Evolutionary conservation across 2,888 invertebrate genomes (phyloP).

Genomic region (Drosophila trichaetosa): DNA sequence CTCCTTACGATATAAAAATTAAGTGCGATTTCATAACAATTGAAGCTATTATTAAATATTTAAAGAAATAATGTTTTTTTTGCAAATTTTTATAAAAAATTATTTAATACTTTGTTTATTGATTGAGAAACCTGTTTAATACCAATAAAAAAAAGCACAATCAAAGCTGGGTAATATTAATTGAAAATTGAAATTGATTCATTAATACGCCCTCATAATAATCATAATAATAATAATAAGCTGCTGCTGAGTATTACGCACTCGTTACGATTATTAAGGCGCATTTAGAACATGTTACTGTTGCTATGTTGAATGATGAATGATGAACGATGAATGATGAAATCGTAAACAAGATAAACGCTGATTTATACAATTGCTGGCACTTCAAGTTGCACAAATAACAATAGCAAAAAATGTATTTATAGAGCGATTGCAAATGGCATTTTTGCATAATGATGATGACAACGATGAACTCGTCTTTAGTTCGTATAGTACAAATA

Average conservation of each 20-base stretch:
- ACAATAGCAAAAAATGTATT: constrained; percentile 15
- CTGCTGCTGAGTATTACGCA: constrained; percentile 14
- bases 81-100: background rate
- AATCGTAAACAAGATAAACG: constrained; percentile 44
- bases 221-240: background rate
- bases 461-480: constrained; percentile 25
- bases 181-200: background rate
- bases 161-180: background rate
- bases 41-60: background rate
- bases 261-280: constrained; percentile 30
- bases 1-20: background rate
- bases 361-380: constrained; percentile 37
- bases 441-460: constrained; percentile 53
- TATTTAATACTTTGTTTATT: background rate
- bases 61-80: background rate
- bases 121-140: background rate
- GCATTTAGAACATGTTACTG: constrained; percentile 48
- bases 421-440: constrained; percentile 36
- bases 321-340: background rate
- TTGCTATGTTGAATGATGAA: constrained; percentile 3
- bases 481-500: background rate
- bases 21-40: background rate
- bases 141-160: background rate
- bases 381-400: constrained; percentile 11
- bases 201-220: background rate